phyloP scores from a whole-genome alignment of 1,140 invertebrate genomes.

The Cecropterus lyciades region DNA sequence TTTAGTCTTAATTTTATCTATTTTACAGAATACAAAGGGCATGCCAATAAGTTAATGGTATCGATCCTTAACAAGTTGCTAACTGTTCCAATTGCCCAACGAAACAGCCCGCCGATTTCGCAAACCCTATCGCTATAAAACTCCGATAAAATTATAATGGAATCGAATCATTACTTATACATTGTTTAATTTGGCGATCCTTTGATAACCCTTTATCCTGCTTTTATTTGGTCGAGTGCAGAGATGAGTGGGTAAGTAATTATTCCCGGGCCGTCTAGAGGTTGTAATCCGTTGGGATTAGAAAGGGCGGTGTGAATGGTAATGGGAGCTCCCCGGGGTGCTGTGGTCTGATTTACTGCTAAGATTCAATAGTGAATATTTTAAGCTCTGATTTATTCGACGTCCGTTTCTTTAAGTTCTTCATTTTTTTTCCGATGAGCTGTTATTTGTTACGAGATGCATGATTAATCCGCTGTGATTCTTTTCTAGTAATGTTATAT shows the following conservation, averaged over 20 bases:
- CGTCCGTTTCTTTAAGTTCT: constrained; percentile 60
- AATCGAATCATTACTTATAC: constrained; percentile 15
- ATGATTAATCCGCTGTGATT: too few relatives aligned
- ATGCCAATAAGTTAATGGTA: neutral
- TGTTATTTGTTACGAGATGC: neutral
- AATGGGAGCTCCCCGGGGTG: constrained; percentile 75
- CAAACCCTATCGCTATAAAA: neutral
- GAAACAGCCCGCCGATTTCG: neutral
- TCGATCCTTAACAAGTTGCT: neutral
- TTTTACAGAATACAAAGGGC: too few relatives aligned
- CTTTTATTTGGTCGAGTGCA: constrained; percentile 61
- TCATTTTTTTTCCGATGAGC: constrained; percentile 14
- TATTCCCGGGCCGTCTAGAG: constrained; percentile 75
- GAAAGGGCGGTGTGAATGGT: constrained; percentile 81
- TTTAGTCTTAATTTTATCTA: too few relatives aligned
- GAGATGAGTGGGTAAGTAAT: constrained; percentile 78
- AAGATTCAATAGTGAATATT: constrained; percentile 82
- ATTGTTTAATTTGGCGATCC: constrained; percentile 35
- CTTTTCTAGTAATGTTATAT: too few relatives aligned
- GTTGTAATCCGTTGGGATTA: constrained; percentile 78
- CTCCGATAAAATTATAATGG: constrained; percentile 4
- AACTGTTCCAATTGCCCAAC: neutral
- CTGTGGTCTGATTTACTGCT: constrained; percentile 80
- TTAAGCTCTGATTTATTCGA: constrained; percentile 74
- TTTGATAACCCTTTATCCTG: constrained; percentile 50